Percentiles rank a stretch among this genome's conserved stretches.
Conservation (phyloP, 2,113 vertebrate genomes). For the Syngnathus scovelli region DNA sequence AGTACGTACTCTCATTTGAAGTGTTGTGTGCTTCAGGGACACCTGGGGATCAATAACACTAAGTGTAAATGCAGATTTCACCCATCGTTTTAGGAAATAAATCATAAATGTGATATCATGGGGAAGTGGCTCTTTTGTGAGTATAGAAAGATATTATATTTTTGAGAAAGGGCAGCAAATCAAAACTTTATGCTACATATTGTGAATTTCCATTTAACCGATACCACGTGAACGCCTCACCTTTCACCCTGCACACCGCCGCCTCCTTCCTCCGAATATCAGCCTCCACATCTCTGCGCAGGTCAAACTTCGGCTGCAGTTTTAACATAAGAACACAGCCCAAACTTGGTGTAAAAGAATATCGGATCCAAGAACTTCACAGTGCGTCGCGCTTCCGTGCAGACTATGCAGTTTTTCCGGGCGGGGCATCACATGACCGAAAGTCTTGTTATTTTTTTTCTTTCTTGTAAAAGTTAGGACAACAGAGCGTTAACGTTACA, state of each 20-base stretch:
- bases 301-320: conserved; percentile 49
- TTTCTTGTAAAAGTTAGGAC: not conserved
- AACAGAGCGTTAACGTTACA: not conserved
- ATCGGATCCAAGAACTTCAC: not conserved
- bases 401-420: conserved; percentile 1
- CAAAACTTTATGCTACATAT: too few relatives aligned
- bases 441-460: conserved; percentile 1
- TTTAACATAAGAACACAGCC: conserved; percentile 45
- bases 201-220: not conserved
- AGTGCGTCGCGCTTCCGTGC: conserved; percentile 3
- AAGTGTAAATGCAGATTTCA: too few relatives aligned
- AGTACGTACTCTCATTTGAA: not conserved
- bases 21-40: too few relatives aligned
- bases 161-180: too few relatives aligned
- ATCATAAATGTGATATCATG: too few relatives aligned
- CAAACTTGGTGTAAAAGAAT: not conserved
- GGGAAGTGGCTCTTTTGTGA: too few relatives aligned
- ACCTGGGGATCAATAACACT: too few relatives aligned
- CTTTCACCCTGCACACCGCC: conserved; percentile 46
- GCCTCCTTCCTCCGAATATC: conserved; percentile 62
- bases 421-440: conserved; percentile 48
- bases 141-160: too few relatives aligned
- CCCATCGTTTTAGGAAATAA: too few relatives aligned
- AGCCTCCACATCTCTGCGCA: conserved; percentile 57
- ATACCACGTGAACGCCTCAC: conserved; percentile 56